Evolutionary conservation across 2,888 invertebrate genomes (phyloP).

Genomic region (Pegoplata infirma): DNA sequence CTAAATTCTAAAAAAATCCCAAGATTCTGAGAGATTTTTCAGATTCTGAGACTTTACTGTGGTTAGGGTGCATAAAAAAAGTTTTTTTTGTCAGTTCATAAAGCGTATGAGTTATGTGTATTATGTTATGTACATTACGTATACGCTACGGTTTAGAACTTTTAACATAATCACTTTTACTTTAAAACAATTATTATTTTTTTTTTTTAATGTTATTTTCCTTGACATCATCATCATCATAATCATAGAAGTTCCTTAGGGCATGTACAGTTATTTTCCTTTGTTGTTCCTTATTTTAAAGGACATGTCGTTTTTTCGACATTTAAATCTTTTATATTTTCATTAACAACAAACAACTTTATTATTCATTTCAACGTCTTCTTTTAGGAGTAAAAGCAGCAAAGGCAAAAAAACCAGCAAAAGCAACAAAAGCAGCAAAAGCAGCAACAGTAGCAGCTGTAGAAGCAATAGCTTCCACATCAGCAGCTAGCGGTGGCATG

Average conservation of each 20-base stretch:
- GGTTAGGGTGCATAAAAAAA: no score
- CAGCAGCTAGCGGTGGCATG: not conserved
- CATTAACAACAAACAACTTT: constrained; percentile 17
- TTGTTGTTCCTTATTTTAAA: not conserved
- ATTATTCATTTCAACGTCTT: not conserved
- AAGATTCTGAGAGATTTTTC: no score
- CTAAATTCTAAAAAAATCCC: no score
- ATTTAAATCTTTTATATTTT: constrained; percentile 4
- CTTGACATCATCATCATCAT: not conserved
- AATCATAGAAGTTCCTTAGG: not conserved
- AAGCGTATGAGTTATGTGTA: not conserved
- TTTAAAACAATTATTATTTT: not conserved
- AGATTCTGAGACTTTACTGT: no score
- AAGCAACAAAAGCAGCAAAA: not conserved
- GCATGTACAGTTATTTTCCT: not conserved
- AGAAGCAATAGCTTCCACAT: not conserved
- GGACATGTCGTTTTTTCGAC: not conserved
- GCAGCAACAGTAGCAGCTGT: no score
- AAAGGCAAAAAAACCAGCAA: not conserved
- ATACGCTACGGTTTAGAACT: not conserved
- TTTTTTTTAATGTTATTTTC: no score
- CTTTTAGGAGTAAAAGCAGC: not conserved
- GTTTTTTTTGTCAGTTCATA: no score
- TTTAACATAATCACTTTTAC: not conserved
- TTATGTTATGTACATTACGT: not conserved